These are phyloP conservation scores for Proisotoma minuta DNA, from an alignment of 2,888 invertebrate genomes.

Conservation along the genomic window DNA sequence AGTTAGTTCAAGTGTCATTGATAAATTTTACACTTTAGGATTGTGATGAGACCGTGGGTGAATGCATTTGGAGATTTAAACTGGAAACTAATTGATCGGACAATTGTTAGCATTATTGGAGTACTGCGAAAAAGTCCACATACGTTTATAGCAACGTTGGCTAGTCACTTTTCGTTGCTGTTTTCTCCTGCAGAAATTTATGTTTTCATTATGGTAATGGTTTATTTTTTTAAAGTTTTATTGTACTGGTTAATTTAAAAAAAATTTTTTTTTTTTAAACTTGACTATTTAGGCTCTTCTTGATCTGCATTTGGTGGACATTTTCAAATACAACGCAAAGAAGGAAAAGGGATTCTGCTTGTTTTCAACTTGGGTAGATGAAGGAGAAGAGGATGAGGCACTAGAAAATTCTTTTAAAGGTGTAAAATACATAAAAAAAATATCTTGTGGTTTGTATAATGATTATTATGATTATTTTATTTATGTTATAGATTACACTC, in stretches of 20 bases:
- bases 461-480: background rate
- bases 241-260: background rate
- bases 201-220: slow-evolving; percentile 23
- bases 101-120: slow-evolving; percentile 23
- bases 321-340: background rate
- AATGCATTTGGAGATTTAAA: slow-evolving; percentile 21
- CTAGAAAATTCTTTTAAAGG: slow-evolving; percentile 13
- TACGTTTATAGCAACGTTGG: slow-evolving; percentile 17
- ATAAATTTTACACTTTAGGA: slow-evolving; percentile 13
- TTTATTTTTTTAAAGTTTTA: background rate
- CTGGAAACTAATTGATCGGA: slow-evolving; percentile 29
- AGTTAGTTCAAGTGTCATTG: background rate
- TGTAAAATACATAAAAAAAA: background rate
- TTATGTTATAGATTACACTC: slow-evolving; percentile 19
- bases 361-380: slow-evolving; percentile 13
- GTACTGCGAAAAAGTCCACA: slow-evolving; percentile 21
- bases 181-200: slow-evolving; percentile 24
- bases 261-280: background rate
- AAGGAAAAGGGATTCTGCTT: background rate
- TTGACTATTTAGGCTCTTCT: background rate
- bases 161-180: slow-evolving; percentile 15
- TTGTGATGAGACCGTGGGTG: slow-evolving; percentile 33
- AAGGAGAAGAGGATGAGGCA: background rate
- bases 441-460: background rate
- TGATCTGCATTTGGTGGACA: background rate